Base-by-base conservation (phyloP, 2,888 invertebrate genomes). In the Lacanobia wlatinum region DNA sequence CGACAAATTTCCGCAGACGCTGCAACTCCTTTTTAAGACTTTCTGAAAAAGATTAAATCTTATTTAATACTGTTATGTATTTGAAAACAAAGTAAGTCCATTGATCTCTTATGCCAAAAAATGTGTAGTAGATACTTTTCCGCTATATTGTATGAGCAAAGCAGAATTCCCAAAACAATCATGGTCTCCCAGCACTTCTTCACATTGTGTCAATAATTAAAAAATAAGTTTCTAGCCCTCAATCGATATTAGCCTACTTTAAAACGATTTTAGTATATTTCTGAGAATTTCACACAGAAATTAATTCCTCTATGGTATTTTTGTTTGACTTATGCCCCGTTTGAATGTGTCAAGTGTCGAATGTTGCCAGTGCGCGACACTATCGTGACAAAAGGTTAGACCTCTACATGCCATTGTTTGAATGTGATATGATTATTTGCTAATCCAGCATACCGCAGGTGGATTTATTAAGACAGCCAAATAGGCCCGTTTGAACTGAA, bases 341-440 rank as follows among this genome's bases (percentile, higher is more conserved):
- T 76, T 21, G 60, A 48, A 53, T 52, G 58, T 75, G 75, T 67
- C 75, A 70, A 64, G 62, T 71, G 78, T 58, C 63, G 43, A 58
- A 56, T 59, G 71, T 71, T 40, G 59, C 50, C 56, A 82, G 66
- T 62, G 48, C 48, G 48, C 48, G 46, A 66, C 65, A 69, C 67
- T 76, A 34, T 79, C 71, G 76, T 71, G 76, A 78, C 70, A 70
- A 76, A 82, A 69, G 72, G 83, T 76, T 60, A 79, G 53, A n/a
- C 62, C 56, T 69, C 53, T 63, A 74, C 76, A 79, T 67, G 76
- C 78, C 67, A 83, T 84, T 84, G 83, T 83, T 69, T 73, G 61
- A 78, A 74, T 75, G 68, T 80, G 74, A 84, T 84, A 75, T 80
- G 80, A 83, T 78, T 84, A 78, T 73, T 83, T 68, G 63, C 71